Percentiles rank a stretch among this genome's conserved stretches.
Evolutionary conservation across 2,888 invertebrate species (phyloP).

Genomic region (Colostygia pectinataria): DNA sequence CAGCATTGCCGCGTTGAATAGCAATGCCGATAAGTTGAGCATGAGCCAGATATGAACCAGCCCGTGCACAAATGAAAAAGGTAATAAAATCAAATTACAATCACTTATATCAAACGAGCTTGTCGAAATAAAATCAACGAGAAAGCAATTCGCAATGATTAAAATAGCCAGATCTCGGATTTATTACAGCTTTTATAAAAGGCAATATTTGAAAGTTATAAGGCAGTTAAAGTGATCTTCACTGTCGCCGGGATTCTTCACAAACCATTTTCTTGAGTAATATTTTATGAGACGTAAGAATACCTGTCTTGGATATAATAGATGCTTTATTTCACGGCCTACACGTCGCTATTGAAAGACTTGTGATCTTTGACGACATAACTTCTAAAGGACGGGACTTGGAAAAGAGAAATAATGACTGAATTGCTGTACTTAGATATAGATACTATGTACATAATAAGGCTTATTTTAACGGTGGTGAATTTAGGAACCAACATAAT

Average conservation of each 20-base stretch:
- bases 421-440: too few relatives aligned
- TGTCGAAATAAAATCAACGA: neutral
- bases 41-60: too few relatives aligned
- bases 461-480: too few relatives aligned
- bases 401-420: too few relatives aligned
- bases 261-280: conserved; percentile 24
- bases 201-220: conserved; percentile 16
- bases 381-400: conserved; percentile 14
- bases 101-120: neutral
- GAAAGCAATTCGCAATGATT: neutral
- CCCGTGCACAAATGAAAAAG: too few relatives aligned
- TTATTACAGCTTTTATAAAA: conserved; percentile 21
- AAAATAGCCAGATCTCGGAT: conserved; percentile 12
- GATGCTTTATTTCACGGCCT: conserved; percentile 27
- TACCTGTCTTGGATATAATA: conserved; percentile 20
- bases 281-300: conserved; percentile 22
- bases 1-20: too few relatives aligned
- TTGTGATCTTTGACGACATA: conserved; percentile 26
- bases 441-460: too few relatives aligned
- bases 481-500: conserved; percentile 22
- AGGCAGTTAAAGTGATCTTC: conserved; percentile 17
- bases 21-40: too few relatives aligned
- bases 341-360: conserved; percentile 31
- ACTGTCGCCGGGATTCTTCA: conserved; percentile 17
- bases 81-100: too few relatives aligned